Evolutionary conservation across 2,888 invertebrate species (phyloP), one percentile per base, ranked within the genome.

Genomic region (Punctoribates punctum): DNA sequence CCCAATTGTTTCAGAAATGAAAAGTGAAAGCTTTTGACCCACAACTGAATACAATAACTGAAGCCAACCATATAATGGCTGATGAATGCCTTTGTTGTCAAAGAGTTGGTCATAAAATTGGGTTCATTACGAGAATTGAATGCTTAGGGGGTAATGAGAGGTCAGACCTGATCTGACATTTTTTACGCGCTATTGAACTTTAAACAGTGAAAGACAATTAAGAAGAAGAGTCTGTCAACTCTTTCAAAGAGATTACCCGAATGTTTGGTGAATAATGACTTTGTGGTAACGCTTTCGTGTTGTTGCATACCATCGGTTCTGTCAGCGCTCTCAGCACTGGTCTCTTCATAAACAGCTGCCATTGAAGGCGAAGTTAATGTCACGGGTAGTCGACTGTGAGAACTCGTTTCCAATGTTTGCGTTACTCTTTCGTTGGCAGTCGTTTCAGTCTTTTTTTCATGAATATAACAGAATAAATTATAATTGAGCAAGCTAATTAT

Each of bases 341-440:
- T 27, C 20, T 75, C 75, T 60, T 75, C 65, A 46, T 72, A 75
- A 1, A 75, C 73, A 3, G 75, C 75, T 23, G 75, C 73, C 51
- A 73, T 27, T 25, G 73, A 73, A 29, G 75, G 51, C 9, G 75
- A 72, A 8, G 72, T 5, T n/a, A 48, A 38, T 67, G 65, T 67
- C n/a, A 13, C n/a, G 13, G 65, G 38, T n/a, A n/a, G n/a, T 20
- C 34, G 34, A n/a, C 29, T 11, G 38, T 34, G 25, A 11, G 48
- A 72, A 25, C 25, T 46, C 8, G n/a, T 72, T 48, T 46, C 46
- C 17, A 20, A 6, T 48, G 46, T 72, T 72, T 72, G 48, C 3
- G 29, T 29, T 9, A 65, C 17, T 34, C 20, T 34, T n/a, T 65
- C 65, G 20, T 65, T n/a, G 17, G n/a, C 29, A 27, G 17, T 48